These are phyloP conservation scores for Ooceraea biroi DNA, from an alignment of 1,140 invertebrate genomes.

Conservation along the genomic window DNA sequence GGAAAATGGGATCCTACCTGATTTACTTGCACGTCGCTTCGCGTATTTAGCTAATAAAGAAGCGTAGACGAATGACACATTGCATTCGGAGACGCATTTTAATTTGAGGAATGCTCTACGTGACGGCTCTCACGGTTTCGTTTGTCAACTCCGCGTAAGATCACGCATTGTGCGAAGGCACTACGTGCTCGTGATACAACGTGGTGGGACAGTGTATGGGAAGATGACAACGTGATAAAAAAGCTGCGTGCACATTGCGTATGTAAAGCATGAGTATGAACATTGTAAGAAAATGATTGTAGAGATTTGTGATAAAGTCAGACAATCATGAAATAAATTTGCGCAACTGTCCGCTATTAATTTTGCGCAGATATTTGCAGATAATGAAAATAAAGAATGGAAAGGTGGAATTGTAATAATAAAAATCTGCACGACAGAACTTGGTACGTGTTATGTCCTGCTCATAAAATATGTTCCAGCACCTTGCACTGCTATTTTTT, in stretches of 20 bases:
- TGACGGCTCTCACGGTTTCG: conserved; percentile 63
- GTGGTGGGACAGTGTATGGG: background rate
- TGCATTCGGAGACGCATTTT: conserved; percentile 60
- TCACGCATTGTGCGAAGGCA: conserved; percentile 13
- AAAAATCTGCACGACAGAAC: background rate
- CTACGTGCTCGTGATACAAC: conserved; percentile 30
- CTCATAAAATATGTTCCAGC: background rate
- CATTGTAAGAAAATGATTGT: no score
- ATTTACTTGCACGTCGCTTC: background rate
- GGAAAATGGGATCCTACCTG: background rate
- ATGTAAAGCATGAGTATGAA: background rate
- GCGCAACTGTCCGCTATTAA: background rate
- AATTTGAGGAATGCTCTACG: conserved; percentile 57
- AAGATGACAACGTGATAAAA: conserved; percentile 35
- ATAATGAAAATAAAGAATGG: background rate
- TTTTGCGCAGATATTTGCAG: background rate
- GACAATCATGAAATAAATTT: background rate
- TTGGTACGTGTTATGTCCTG: background rate
- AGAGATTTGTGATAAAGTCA: background rate
- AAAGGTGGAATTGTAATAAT: background rate
- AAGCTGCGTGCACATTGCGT: conserved; percentile 1
- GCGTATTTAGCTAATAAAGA: conserved; percentile 37
- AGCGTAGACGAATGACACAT: conserved; percentile 39
- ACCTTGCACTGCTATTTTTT: conserved; percentile 37
- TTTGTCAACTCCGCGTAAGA: conserved; percentile 28